Evolutionary conservation across 2,113 vertebrate genomes (phyloP).

Genomic region (Cettia cetti): DNA sequence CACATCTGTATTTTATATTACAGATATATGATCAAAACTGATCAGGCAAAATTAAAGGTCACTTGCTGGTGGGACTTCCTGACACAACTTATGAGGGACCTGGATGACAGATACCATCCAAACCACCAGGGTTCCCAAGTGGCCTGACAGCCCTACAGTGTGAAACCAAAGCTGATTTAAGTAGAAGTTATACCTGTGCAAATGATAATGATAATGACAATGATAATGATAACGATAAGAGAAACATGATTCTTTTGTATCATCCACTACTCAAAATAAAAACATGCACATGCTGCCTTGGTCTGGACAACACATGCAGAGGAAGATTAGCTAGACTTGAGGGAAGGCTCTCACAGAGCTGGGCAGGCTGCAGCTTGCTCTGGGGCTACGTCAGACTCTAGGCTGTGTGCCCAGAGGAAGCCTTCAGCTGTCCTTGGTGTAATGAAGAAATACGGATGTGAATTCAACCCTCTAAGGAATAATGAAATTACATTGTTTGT

Average conservation of each 20-base stretch:
- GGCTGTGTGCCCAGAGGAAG: neutral
- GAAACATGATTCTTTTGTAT: neutral
- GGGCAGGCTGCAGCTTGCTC: neutral
- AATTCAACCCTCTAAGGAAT: neutral
- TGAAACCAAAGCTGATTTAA: neutral
- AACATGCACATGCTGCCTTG: neutral
- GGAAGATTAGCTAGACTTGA: neutral
- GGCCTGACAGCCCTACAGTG: neutral
- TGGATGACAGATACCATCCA: neutral
- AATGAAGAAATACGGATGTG: neutral
- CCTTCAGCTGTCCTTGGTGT: neutral
- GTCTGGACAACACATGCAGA: neutral
- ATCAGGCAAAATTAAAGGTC: neutral
- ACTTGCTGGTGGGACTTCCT: neutral
- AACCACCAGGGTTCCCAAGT: neutral
- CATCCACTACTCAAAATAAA: neutral
- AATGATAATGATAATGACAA: neutral
- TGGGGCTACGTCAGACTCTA: neutral
- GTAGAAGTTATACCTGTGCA: neutral
- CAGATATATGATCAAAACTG: neutral
- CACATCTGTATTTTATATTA: neutral
- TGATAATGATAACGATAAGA: neutral
- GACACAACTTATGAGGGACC: neutral
- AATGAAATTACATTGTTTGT: neutral
- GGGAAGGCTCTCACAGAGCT: fast-evolving